Evolutionary conservation across 37 sponge, comb jelly and placozoan species (phyloP).

Genomic region (Cliona cf. orientalis): DNA sequence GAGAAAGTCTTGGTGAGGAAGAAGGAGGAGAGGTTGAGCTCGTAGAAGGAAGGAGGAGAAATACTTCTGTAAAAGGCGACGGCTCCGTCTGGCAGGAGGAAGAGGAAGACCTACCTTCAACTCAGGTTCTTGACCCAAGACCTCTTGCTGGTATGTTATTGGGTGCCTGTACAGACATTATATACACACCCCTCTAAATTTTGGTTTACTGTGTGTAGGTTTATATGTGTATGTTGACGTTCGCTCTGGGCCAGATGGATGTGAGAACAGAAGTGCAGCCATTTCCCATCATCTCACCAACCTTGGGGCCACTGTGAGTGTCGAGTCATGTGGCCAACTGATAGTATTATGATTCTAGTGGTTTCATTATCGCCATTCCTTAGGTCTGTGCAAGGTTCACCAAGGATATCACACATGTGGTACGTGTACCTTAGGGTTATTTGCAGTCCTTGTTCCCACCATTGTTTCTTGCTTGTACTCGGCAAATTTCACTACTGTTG

Average conservation of each 20-base stretch:
- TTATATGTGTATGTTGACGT: conserved; percentile 79
- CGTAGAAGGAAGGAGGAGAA: no score
- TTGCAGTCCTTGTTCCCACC: no score
- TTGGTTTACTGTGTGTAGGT: conserved; percentile 22
- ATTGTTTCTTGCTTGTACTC: no score
- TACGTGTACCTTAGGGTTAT: conserved; percentile 36
- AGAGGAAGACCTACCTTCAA: conserved; percentile 16
- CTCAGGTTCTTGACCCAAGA: conserved; percentile 35
- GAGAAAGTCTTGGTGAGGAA: neutral
- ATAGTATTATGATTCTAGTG: neutral
- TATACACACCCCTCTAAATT: neutral
- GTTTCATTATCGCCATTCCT: neutral
- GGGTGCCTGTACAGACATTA: neutral
- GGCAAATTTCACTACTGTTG: neutral
- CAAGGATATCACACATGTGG: conserved; percentile 75
- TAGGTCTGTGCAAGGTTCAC: conserved; percentile 55
- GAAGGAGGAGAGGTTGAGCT: no score
- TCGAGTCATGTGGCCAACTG: no score
- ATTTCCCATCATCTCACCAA: conserved; percentile 45
- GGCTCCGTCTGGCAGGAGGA: no score
- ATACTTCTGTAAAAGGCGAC: no score
- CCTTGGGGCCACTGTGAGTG: conserved; percentile 74
- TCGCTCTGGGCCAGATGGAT: conserved; percentile 53
- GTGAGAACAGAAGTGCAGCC: conserved; percentile 55
- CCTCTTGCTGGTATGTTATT: conserved; percentile 29